Base-by-base conservation (phyloP, 2,888 invertebrate species). In the Drosophila cognata region DNA sequence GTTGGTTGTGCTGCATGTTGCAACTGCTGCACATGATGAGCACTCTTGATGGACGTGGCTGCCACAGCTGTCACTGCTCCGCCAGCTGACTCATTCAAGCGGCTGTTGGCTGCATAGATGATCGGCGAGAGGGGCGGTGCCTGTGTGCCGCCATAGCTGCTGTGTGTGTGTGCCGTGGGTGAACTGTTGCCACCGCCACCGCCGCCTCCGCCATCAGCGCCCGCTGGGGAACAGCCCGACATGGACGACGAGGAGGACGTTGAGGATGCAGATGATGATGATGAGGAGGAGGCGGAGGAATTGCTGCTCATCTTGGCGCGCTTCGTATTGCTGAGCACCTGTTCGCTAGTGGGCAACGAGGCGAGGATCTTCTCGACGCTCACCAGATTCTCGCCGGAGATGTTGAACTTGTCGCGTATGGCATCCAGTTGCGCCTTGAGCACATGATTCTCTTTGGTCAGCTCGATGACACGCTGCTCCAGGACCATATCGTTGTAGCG, bases 401-500 rank as follows among this genome's bases (percentile, higher is more conserved):
- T 97, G 65, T 98, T 98, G 91, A 96, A 98, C 93, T 98, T 98
- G 91, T 98, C 98, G 90, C 98, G 97, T 79, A 99, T 97, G 28
- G 98, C 98, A 85, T 97, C 96, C 67, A 99, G 94, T 91, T 99
- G 99, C 5, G 98, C 97, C 92, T 98, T 97, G 2, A 99, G 95
- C 55, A 98, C 96, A 92, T 98, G 97, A 93, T 99, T 99, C 93
- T 99, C 99, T 93, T 98, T 97, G 79, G 98, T 98, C 64, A 99
- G 94, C 92, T 99, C 98, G 65, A 98, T 96, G 36, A 99, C 98
- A 55, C 98, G 95, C 86, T 98, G 97, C 91, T 99, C 99, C 72
- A 99, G 94, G 2, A 98, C 98, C 97, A 99, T 97, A 93, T 99
- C 99, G 92, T 99, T 98, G 94, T 98, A 97, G 55, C 99, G 96